Base-by-base conservation (phyloP, 2,797 vertebrate species). In the Lacerta viridis region DNA sequence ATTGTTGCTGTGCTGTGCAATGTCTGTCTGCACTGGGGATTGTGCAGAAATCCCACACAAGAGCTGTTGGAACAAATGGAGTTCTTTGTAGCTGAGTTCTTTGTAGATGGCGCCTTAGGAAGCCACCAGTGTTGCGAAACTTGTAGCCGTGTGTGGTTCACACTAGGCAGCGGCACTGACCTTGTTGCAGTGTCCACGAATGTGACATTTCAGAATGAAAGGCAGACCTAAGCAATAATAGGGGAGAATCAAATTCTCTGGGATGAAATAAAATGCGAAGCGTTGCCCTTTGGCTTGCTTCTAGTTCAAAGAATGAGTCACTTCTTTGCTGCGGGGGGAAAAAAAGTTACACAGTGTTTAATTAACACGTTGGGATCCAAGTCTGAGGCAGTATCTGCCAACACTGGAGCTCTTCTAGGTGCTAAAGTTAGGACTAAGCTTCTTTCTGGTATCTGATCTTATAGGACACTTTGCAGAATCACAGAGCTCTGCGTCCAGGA, bases 341-440 rank as follows among this genome's bases (percentile, higher is more conserved):
- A 93, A 92, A 87, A 92, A 86, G 86, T 92, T 91, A 93, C 69
- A 61, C 89, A 84, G 72, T 82, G 43, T 91, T 89, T 90, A 43
- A 25, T 93, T 93, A 41, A 46, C 0, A 90, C 78, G 11, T 6
- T 23, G 55, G 71, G 86, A 10, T 59, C 68, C 86, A 72, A 78
- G 85, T 90, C 91, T 10, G 39, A 69, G 90, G 84, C 87, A 88
- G 77, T 88, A 50, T 61, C 66, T 72, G 55, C 61, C 15, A 36
- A 80, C n/a, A 71, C 15, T 23, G 7, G 29, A 80, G n/a, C 68
- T 64, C 9, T 80, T 80, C 3, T 75, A 64, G 11, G 41, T 66
- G 43, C 25, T 72, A 80, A 80, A 4, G 9, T 36, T 64, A 72
- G 39, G n/a, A 20, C 36, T 29, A 68, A 11, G 17, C 46, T 3